Base-by-base conservation (phyloP, 2,888 invertebrate genomes). In the Xylota segnis region DNA sequence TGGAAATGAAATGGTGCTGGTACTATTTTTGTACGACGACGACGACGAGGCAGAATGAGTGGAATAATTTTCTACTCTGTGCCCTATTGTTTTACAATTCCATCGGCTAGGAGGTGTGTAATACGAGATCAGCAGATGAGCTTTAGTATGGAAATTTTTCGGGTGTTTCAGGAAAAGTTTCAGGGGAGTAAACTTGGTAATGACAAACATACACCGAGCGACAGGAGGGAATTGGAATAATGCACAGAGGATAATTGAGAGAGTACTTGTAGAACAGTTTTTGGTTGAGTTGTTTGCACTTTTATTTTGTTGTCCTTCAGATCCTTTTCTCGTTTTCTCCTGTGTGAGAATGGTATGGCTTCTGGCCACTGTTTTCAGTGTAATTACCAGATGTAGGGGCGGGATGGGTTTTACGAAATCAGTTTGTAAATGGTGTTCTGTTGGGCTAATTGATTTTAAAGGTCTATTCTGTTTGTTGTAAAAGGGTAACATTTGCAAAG, bases 91-190 rank as follows among this genome's bases (percentile, higher is more conserved):
- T 76, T 76, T 65, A 86, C 81, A 82, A 81, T 81, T 86, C 71
- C 71, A 71, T 29, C 63, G 37, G 47, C 29, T 50, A 56, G 32
- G 32, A 66, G 63, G 71, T 59, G 65, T 63, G 66, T 65, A 58
- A 63, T 56, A 72, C 50, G 61, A 63, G 72, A 78, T 78, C 83
- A 83, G 71, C 83, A 72, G 72, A 82, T 86, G 76, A 86, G 77
- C 82, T 82, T 82, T 86, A 76, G 68, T 58, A 84, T 84, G 84
- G 81, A 81, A 71, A 81, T 86, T 86, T 71, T 76, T 32, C n/a
- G 61, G 37, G 37, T 71, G 47, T 66, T 59, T 47, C n/a, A 6
- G 23, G 12, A 37, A 37, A 40, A 50, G 70, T 32, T 61, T 34
- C 23, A 23, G n/a, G 40, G 50, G 61, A 82, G 50, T 76, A 58